These are phyloP conservation scores for Maniola jurtina DNA, from an alignment of 1,140 invertebrate genomes.

Conservation along the genomic window DNA sequence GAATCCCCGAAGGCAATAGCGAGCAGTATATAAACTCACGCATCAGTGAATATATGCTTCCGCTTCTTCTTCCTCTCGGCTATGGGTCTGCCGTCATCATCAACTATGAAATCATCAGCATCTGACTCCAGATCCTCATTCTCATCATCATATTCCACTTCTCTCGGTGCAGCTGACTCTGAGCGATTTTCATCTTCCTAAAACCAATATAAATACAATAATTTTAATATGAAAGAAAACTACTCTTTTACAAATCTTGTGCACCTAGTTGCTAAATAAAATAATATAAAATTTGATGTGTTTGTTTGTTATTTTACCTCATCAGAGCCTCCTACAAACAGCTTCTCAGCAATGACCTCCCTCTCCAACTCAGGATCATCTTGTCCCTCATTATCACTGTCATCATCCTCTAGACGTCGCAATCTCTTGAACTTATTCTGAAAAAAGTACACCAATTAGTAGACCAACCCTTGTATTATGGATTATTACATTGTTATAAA, in stretches of 20 bases:
- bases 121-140: conserved; percentile 91
- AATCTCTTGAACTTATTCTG: conserved; percentile 94
- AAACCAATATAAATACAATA: background rate
- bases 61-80: conserved; percentile 92
- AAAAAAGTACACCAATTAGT: conserved; percentile 19
- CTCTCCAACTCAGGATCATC: conserved; percentile 87
- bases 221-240: background rate
- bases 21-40: conserved; percentile 80
- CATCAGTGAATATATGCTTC: conserved; percentile 94
- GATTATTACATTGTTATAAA: no score
- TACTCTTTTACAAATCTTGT: background rate
- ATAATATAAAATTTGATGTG: background rate
- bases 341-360: conserved; percentile 93
- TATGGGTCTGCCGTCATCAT: conserved; percentile 96
- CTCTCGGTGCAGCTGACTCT: conserved; percentile 82
- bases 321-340: conserved; percentile 91
- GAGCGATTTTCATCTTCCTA: conserved; percentile 90
- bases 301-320: conserved; percentile 84
- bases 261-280: background rate
- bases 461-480: no score
- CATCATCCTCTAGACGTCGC: conserved; percentile 90
- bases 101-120: conserved; percentile 98
- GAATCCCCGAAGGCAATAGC: no score
- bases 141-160: conserved; percentile 86
- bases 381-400: conserved; percentile 90